Evolutionary conservation across 2,113 vertebrate genomes (phyloP), one percentile per base, ranked within the genome.

Genomic region (Leptobrachium ailaonicum): DNA sequence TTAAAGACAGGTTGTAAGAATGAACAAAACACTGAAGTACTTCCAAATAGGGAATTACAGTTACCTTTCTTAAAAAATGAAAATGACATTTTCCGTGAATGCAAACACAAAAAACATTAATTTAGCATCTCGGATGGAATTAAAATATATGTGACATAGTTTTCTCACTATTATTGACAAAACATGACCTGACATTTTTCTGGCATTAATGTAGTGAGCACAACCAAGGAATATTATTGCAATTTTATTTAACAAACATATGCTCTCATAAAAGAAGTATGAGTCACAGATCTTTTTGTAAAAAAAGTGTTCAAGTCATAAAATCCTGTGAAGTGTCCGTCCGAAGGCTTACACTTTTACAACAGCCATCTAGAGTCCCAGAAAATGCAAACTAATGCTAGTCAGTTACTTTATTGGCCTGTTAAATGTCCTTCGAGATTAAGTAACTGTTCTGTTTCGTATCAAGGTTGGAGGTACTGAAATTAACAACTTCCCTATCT

Each of bases 321-420:
- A 82, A 85, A 78, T 83, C 47, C 77, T 81, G 41, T 76, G 67
- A 83, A 77, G 41, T 67, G 77, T 83, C 88, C 56, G 66, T 85
- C 82, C 83, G 73, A 86, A 85, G 77, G 47, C 82, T 85, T 82
- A 73, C 4, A 71, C 60, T 66, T 89, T 87, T 86, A 83, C 76
- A 82, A 2, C 82, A 82, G 80, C 47, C 56, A 50, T 42, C 67
- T 7, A 79, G 41, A 80, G 41, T 69, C 53, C 47, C 3, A 80
- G 62, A 70, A 62, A 62, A 56, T 73, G 45, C 41, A 73, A 83
- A 40, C 58, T 85, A 83, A 69, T 62, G 53, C 45, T 71, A 75
- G 9, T 2, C 67, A 50, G 71, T 54, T 78, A 72, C 73, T 86
- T 50, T 54, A 40, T 71, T 73, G 50, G 20, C n/a, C 40, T 3